A percentile compares a stretch with the other conserved stretches of the same genome.
Evolutionary conservation across 1,140 invertebrate genomes (phyloP).

Genomic region (Drosophila subobscura): DNA sequence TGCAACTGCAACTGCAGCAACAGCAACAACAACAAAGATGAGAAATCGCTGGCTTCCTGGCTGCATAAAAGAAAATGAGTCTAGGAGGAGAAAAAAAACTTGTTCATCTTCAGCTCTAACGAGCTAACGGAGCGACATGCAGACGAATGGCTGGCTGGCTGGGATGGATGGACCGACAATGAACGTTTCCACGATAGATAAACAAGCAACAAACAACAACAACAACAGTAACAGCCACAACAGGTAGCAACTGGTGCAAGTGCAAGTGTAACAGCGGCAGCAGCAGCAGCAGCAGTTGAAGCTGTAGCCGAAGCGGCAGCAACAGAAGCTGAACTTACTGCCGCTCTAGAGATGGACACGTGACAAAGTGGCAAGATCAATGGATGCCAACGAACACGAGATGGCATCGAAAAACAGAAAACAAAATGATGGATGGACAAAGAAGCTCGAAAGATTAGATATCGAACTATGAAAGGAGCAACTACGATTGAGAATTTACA

Average conservation of each 20-base stretch:
- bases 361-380: background rate
- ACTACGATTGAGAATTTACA: too few relatives aligned
- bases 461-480: too few relatives aligned
- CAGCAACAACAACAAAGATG: conserved; percentile 57
- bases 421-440: background rate
- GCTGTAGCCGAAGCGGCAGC: conserved; percentile 16
- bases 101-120: conserved; percentile 77
- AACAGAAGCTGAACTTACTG: conserved; percentile 46
- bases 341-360: conserved; percentile 28
- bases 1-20: conserved; percentile 9
- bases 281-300: background rate
- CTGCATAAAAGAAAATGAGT: conserved; percentile 55
- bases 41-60: conserved; percentile 76
- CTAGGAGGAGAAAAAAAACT: conserved; percentile 55
- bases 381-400: background rate
- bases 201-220: conserved; percentile 29
- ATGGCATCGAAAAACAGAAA: background rate
- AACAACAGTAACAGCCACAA: conserved; percentile 35
- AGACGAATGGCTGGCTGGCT: conserved; percentile 23
- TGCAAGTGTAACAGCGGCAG: conserved; percentile 74
- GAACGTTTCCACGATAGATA: conserved; percentile 39
- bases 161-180: conserved; percentile 25
- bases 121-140: conserved; percentile 56
- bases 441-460: too few relatives aligned
- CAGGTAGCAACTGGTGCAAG: conserved; percentile 63